Evolutionary conservation across 2,888 invertebrate genomes (phyloP), one percentile per base, ranked within the genome.

Genomic region (Zaprionus bogoriensis): DNA sequence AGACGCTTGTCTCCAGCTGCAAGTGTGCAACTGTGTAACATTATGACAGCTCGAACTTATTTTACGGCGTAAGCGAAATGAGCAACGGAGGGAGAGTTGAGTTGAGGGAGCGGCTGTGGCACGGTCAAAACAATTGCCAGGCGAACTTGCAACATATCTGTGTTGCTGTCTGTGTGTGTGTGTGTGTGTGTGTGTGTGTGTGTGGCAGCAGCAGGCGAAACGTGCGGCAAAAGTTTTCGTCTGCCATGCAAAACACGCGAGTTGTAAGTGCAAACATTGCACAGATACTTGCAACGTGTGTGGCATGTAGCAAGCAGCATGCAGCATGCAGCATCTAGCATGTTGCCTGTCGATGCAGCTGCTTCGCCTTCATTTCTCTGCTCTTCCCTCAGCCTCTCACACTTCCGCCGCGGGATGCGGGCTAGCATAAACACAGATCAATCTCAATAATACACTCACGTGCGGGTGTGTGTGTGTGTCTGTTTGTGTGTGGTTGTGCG

Each of bases 31-130:
- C 55, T 57, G 20, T 71, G 71, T 61, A 48, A 53, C 60, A 63
- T 64, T 72, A 67, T 68, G 68, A 59, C 68, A 73, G 63, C 63
- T 73, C 39, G 23, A 72, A 73, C 68, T 73, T 67, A 60, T 63
- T 73, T 73, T 67, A 61, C 50, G 60, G 53, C 57, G 47, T 60
- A 51, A 45, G 59, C 28, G 41, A 62, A 67, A 65, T 50, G 60
- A 32, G 41, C 50, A 57, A 51, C 39, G n/a, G 2, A n/a, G 17
- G 39, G 25, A 47, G 20, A 14, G 7, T 12, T 14, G 9, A 10
- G 27, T 6, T 41, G 39, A 3, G 38, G 5, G 17, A 20, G 30
- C 12, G 19, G 36, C 20, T 1, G 32, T 14, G n/a, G 25, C 22
- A 25, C 30, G 58, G 28, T 52, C 53, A 55, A 54, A 67, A 55